phyloP scores from a whole-genome alignment of 64 coral and sea anemone genomes.

The Dendrophyllia cribrosa region DNA sequence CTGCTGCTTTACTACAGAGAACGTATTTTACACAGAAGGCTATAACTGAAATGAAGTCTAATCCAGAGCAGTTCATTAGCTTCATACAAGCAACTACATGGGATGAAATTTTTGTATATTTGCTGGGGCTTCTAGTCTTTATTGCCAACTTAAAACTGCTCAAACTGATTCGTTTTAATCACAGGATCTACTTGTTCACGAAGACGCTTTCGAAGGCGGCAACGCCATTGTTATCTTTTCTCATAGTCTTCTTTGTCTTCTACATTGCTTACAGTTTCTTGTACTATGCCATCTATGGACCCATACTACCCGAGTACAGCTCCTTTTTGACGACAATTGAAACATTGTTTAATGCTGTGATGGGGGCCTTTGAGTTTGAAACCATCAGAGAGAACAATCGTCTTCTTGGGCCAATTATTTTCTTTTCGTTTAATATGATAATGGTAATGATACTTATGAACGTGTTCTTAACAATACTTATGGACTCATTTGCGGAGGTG shows the following conservation, averaged over 20 bases:
- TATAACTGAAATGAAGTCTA: slow-evolving; percentile 63
- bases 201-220: slow-evolving; percentile 71
- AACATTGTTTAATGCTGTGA: slow-evolving; percentile 78
- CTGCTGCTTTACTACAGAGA: slow-evolving; percentile 71
- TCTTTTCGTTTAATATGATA: slow-evolving; percentile 91
- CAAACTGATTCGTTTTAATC: slow-evolving; percentile 88
- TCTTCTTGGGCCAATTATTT: slow-evolving; percentile 75
- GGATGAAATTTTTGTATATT: slow-evolving; percentile 85
- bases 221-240: slow-evolving; percentile 78
- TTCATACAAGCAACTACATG: slow-evolving; percentile 67
- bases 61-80: slow-evolving; percentile 71
- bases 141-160: slow-evolving; percentile 89
- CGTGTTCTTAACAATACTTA: slow-evolving; percentile 87
- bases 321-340: slow-evolving; percentile 79
- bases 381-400: slow-evolving; percentile 65
- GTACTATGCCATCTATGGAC: slow-evolving; percentile 80
- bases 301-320: slow-evolving; percentile 62
- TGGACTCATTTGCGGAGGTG: slow-evolving; percentile 89
- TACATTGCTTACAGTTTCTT: slow-evolving; percentile 75
- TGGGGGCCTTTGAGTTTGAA: slow-evolving; percentile 88
- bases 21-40: slow-evolving; percentile 68
- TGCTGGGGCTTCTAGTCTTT: slow-evolving; percentile 80
- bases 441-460: slow-evolving; percentile 98
- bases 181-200: slow-evolving; percentile 80
- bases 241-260: slow-evolving; percentile 82